Base-by-base conservation (phyloP, 2,888 invertebrate species). In the Neoscelio sp. region DNA sequence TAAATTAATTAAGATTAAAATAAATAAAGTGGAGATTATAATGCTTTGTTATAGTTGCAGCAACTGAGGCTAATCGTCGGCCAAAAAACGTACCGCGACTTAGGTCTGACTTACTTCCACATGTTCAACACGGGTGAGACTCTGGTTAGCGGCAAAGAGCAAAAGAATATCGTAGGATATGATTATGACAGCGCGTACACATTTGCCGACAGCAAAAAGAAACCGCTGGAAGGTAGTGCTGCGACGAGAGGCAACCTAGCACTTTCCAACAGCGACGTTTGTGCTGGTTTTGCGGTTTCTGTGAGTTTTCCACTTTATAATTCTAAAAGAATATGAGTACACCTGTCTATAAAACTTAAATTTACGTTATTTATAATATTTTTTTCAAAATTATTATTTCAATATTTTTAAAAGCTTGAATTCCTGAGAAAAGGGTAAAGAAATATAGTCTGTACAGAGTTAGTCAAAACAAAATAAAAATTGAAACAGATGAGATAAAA, bases 131-230 rank as follows among this genome's bases (percentile, higher is more conserved):
- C 94, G 0, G 91, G 92, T 0, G 91, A 91, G 0, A 87, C 95
- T 46, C 87, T 90, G 30, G 88, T 94, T 12, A 92, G 92, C 4
- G 92, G 92, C 20, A 94, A 94, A 86, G 90, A 92, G 46, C 88
- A 91, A 1, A 92, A 92, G 67, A 92, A 93, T 67, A 89, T 94
- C 60, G 92, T 94, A 17, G 94, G 94, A 87, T 93, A 92, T 89
- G 94, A 94, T 77, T 86, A 91, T 0, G 89, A 93, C 8, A 91
- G 92, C n/a, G 93, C 94, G 1, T 92, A 95, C 82, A 91, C 94
- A 67, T 91, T 94, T 12, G 92, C 93, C 8, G 95, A 95, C 85
- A 92, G 89, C 77, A 92, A 92, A 84, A 94, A 93, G 90, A 95
- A 94, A 85, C 93, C 92, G 30, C 91, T 92, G 50, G 92, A 92